Evolutionary conservation across 2,888 invertebrate species (phyloP).

Genomic region (Drosophila yooni): DNA sequence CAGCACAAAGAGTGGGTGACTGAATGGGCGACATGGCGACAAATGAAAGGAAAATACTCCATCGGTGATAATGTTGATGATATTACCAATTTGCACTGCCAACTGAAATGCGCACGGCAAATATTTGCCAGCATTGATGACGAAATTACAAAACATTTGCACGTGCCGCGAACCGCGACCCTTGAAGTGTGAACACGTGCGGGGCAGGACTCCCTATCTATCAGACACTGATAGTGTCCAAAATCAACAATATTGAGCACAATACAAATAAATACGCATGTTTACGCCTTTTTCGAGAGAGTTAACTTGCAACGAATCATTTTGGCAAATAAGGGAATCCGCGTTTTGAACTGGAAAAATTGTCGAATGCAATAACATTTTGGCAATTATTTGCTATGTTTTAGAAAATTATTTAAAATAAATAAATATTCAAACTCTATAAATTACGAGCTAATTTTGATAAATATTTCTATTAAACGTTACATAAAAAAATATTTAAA

Average conservation of each 20-base stretch:
- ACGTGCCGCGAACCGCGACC: slow-evolving; percentile 66
- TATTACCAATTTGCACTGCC: slow-evolving; percentile 69
- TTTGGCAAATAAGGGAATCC: not conserved
- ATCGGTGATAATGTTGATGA: slow-evolving; percentile 38
- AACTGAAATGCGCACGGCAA: slow-evolving; percentile 54
- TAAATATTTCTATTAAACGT: not conserved
- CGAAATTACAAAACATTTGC: slow-evolving; percentile 64
- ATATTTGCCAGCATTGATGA: slow-evolving; percentile 66
- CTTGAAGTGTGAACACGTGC: slow-evolving; percentile 82
- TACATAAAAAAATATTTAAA: too few relatives aligned
- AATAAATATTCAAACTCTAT: not conserved
- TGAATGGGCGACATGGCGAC: slow-evolving; percentile 73
- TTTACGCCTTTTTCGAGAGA: not conserved
- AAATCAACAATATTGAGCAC: slow-evolving; percentile 71
- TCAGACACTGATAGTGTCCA: slow-evolving; percentile 59
- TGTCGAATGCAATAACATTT: not conserved
- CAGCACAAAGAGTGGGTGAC: not conserved
- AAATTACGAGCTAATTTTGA: not conserved
- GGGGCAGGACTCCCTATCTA: slow-evolving; percentile 1
- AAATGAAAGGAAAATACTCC: slow-evolving; percentile 73
- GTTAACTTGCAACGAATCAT: not conserved
- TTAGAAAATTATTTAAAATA: not conserved
- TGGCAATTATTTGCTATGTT: not conserved
- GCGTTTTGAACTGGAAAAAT: not conserved
- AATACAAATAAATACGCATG: slow-evolving; percentile 20